phyloP scores from a whole-genome alignment of 2,797 vertebrate genomes.

The Geotrypetes seraphini region DNA sequence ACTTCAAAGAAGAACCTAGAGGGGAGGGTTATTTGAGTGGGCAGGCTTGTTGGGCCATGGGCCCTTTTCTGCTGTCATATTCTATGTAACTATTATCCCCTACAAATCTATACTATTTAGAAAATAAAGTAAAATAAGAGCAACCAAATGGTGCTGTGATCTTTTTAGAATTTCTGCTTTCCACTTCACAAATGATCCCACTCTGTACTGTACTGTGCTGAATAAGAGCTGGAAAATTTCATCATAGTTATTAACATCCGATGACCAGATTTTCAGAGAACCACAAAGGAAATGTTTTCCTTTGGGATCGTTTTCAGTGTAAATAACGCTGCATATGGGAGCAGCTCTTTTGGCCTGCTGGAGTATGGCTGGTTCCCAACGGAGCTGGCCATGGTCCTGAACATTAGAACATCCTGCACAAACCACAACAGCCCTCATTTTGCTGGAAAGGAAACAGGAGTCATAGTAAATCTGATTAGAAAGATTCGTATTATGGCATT shows the following conservation, averaged over 20 bases:
- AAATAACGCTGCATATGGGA: no score
- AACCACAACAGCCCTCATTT: not conserved
- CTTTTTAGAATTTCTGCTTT: constrained; percentile 14
- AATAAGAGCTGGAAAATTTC: constrained; percentile 16
- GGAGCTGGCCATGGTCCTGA: constrained; percentile 30
- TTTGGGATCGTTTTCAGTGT: not conserved
- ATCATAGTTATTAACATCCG: constrained; percentile 19
- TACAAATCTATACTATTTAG: constrained; percentile 10
- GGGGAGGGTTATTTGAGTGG: no score
- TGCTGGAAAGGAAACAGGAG: not conserved
- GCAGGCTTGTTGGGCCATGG: no score
- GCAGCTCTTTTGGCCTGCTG: no score
- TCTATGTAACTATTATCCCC: no score
- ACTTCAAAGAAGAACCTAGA: no score
- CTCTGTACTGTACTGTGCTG: not conserved
- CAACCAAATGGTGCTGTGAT: constrained; percentile 7
- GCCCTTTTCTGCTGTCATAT: no score
- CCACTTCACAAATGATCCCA: constrained; percentile 14
- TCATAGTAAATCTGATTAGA: not conserved
- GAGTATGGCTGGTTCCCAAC: not conserved
- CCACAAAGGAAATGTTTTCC: constrained; percentile 8
- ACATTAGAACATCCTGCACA: constrained; percentile 2
- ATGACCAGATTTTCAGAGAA: constrained; percentile 7
- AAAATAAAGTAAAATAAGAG: constrained; percentile 5
- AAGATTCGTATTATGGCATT: not conserved